Percentiles rank a stretch among this genome's conserved stretches.
These are phyloP conservation scores for Salmo trutta DNA, from an alignment of 2,797 vertebrate species.

Conservation along the genomic window DNA sequence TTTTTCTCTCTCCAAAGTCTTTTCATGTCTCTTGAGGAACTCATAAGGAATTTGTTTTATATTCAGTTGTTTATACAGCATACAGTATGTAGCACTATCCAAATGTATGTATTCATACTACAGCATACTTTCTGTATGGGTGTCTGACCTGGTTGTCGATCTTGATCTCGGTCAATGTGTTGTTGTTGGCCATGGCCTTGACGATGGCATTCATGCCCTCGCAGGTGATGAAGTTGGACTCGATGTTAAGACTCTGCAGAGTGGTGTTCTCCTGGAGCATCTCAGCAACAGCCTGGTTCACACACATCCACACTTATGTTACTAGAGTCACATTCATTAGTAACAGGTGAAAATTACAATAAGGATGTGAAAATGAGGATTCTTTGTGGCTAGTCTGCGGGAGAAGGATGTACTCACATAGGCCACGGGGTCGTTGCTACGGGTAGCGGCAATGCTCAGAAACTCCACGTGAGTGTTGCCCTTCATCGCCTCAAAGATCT, in stretches of 20 bases:
- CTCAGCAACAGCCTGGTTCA: constrained; percentile 84
- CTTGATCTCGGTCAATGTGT: constrained; percentile 84
- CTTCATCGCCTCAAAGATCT: constrained; percentile 89
- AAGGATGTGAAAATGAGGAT: not conserved
- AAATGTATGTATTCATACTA: not conserved
- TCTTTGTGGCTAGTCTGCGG: not conserved
- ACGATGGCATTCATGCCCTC: constrained; percentile 88
- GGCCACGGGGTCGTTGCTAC: constrained; percentile 90
- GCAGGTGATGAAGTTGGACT: constrained; percentile 96
- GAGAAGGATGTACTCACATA: constrained; percentile 63
- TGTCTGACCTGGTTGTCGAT: constrained; percentile 91
- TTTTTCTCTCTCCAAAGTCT: not conserved
- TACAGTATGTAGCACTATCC: not conserved
- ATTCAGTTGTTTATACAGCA: no score
- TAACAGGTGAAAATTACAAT: not conserved
- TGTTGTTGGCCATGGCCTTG: constrained; percentile 82
- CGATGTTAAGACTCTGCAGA: constrained; percentile 90
- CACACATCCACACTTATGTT: constrained; percentile 19
- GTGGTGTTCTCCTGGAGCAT: constrained; percentile 90
- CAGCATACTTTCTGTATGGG: not conserved
- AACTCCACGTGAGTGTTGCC: constrained; percentile 84
- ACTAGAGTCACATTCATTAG: not conserved
- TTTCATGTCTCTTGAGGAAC: not conserved
- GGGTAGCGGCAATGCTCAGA: constrained; percentile 91
- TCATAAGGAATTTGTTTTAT: not conserved